Percentiles rank a stretch among this genome's conserved stretches.
Conservation (phyloP, 2,113 vertebrate genomes). For the Upupa epops region DNA sequence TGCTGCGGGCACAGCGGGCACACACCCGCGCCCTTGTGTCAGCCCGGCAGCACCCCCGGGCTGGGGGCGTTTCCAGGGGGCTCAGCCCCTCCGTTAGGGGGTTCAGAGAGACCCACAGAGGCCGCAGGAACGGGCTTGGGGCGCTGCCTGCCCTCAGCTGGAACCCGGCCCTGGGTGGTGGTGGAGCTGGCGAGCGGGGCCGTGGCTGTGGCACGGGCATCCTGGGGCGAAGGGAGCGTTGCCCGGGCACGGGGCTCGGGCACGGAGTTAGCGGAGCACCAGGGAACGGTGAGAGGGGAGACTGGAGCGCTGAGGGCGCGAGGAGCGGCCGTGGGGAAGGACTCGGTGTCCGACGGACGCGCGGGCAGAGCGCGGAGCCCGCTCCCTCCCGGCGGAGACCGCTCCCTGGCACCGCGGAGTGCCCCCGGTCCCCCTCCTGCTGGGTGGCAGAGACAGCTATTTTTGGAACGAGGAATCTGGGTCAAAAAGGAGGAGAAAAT, state of each 20-base stretch:
- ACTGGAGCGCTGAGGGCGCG: no score
- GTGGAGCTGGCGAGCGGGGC: not conserved
- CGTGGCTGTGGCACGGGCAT: not conserved
- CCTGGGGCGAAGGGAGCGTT: not conserved
- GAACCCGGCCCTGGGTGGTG: not conserved
- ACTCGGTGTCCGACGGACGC: not conserved
- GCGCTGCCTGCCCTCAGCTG: not conserved
- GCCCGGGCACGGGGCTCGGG: not conserved
- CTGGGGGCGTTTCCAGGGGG: not conserved
- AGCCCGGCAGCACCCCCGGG: not conserved
- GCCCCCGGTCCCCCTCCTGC: conserved; percentile 51
- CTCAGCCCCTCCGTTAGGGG: not conserved
- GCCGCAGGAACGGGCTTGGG: not conserved
- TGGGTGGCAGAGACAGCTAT: conserved; percentile 74
- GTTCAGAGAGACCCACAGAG: not conserved
- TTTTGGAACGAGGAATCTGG: conserved; percentile 77
- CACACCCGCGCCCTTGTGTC: no score
- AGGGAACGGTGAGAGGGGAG: no score
- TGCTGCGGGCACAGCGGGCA: no score
- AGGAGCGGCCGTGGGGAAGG: not conserved
- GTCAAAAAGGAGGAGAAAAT: conserved; percentile 73
- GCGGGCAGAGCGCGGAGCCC: not conserved
- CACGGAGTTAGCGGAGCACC: no score
- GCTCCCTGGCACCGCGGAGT: not conserved
- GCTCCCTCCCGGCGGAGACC: no score